Evolutionary conservation across 1,140 invertebrate species (phyloP).

Genomic region (Drosophila ananassae): DNA sequence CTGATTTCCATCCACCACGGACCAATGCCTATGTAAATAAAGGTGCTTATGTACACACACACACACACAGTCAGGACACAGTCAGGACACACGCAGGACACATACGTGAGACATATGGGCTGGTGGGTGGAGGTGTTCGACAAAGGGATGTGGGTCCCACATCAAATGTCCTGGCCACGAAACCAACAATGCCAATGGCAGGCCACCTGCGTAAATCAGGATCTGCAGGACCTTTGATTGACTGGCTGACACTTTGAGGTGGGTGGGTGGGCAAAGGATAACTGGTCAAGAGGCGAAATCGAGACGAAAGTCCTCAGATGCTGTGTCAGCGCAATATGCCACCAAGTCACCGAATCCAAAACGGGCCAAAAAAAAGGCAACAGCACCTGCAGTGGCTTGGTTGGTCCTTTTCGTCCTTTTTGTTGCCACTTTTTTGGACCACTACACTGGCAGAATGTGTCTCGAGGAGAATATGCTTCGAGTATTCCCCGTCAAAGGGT

Average conservation of each 20-base stretch:
- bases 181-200: slow-evolving; percentile 58
- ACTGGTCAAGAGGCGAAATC: slow-evolving; percentile 58
- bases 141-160: slow-evolving; percentile 15
- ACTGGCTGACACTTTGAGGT: slow-evolving; percentile 58
- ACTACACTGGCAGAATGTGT: background rate
- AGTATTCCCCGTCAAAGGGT: background rate
- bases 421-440: background rate
- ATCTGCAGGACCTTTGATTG: slow-evolving; percentile 70
- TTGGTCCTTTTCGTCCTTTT: slow-evolving; percentile 1
- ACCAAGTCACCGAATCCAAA: slow-evolving; percentile 4
- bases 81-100: slow-evolving; percentile 21
- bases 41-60: slow-evolving; percentile 30
- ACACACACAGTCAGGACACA: slow-evolving; percentile 1
- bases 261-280: slow-evolving; percentile 4
- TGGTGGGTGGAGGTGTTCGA: background rate
- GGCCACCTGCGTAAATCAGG: slow-evolving; percentile 77
- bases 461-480: slow-evolving; percentile 21
- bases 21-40: slow-evolving; percentile 45
- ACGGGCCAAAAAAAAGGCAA: background rate
- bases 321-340: slow-evolving; percentile 33
- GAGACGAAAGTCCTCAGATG: slow-evolving; percentile 53
- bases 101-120: background rate
- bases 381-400: slow-evolving; percentile 3
- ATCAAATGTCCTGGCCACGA: slow-evolving; percentile 59
- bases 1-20: slow-evolving; percentile 46